A percentile compares a stretch with the other conserved stretches of the same genome.
Evolutionary conservation across 2,888 invertebrate genomes (phyloP).

Genomic region (Metallyticus violacea): DNA sequence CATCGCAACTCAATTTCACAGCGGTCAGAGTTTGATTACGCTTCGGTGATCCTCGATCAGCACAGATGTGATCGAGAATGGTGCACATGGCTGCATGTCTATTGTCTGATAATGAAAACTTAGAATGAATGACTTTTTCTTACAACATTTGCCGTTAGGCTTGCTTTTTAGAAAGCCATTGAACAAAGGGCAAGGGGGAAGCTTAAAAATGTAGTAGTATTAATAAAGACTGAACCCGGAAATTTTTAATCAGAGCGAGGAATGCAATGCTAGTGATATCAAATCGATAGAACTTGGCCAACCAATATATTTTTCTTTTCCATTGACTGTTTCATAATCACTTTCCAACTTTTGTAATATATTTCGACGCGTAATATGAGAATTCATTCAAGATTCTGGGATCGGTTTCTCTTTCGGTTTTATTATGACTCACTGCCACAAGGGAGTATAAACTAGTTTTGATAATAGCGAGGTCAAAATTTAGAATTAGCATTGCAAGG

Average conservation of each 20-base stretch:
- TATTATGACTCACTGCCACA: not conserved
- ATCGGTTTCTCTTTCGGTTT: not conserved
- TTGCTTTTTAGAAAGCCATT: too few species aligned
- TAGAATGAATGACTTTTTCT: too few species aligned
- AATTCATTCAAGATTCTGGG: not conserved
- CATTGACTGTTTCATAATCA: not conserved
- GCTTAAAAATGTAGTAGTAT: not conserved
- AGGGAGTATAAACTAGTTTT: not conserved
- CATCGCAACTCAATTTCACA: too few species aligned
- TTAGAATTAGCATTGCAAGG: not conserved
- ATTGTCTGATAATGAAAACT: too few species aligned
- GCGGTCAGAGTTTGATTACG: too few species aligned
- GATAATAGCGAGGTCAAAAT: not conserved
- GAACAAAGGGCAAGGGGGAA: not conserved
- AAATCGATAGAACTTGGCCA: not conserved
- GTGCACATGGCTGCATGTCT: too few species aligned
- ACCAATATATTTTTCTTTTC: not conserved
- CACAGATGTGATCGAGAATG: too few species aligned
- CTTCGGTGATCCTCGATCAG: too few species aligned
- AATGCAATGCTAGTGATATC: too few species aligned
- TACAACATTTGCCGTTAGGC: too few species aligned
- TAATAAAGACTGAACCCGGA: not conserved
- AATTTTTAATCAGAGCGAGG: not conserved
- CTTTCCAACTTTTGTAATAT: not conserved
- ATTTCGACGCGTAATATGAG: not conserved